Conservation (phyloP, 2,888 invertebrate species). For the Gryllus longicercus region DNA sequence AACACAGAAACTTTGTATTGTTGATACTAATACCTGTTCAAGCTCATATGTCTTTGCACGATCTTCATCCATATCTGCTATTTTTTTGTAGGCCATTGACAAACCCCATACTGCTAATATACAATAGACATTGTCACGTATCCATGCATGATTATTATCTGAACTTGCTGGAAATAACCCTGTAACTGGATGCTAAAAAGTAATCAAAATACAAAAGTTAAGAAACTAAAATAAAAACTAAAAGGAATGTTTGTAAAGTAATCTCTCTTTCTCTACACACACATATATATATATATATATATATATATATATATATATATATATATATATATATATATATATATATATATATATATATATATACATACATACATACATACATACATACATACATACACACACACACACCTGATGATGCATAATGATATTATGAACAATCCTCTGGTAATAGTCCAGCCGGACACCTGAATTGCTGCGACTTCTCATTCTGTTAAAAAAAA, state of each 20-base stretch:
- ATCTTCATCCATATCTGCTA: constrained; percentile 98
- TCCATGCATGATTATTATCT: constrained; percentile 93
- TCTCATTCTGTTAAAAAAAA: constrained; percentile 57
- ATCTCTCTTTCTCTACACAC: not conserved
- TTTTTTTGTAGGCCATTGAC: constrained; percentile 97
- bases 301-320: no score
- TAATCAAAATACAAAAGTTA: constrained; percentile 26
- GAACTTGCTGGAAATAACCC: constrained; percentile 91
- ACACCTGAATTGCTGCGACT: constrained; percentile 87
- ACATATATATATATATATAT: no score
- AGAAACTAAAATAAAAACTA: no score
- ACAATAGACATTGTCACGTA: constrained; percentile 96
- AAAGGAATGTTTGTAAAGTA: constrained; percentile 11
- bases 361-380: not conserved
- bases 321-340: no score
- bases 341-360: no score
- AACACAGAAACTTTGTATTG: not conserved
- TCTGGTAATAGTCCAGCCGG: constrained; percentile 92
- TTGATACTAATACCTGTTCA: constrained; percentile 61
- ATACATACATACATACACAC: not conserved
- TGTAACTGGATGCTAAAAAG: constrained; percentile 85
- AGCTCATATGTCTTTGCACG: constrained; percentile 96
- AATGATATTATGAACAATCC: constrained; percentile 89
- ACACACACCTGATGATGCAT: constrained; percentile 68
- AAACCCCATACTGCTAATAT: constrained; percentile 97